Evolutionary conservation across 2,113 vertebrate species (phyloP), one percentile per base, ranked within the genome.

Genomic region (Pao palembangensis): DNA sequence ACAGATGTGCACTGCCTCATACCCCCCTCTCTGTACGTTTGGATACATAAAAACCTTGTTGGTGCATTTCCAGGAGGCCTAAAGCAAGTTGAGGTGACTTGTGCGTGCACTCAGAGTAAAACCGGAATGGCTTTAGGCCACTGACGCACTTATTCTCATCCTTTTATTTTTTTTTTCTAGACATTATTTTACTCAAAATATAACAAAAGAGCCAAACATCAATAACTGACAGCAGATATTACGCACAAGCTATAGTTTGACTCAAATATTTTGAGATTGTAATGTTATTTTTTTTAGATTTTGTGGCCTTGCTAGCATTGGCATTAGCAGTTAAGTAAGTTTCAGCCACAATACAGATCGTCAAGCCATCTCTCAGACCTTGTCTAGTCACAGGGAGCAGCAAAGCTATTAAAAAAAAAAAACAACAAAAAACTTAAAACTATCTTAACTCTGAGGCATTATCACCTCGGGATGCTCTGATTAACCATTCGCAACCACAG

Each of bases 401-500:
- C 55, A 60, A 69, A 69, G 53, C 61, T 11, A 10, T 68, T 34
- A 8, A 59, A 75, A 69, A 69, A 77, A 64, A 67, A 80, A 63
- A 61, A 82, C n/a, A n/a, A n/a, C n/a, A n/a, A n/a, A n/a, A n/a
- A n/a, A n/a, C n/a, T n/a, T n/a, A n/a, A n/a, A n/a, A 42, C 44
- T 11, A 8, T 62, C 62, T 67, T 8, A 61, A 59, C 65, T 71
- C 62, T 54, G 53, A 64, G 66, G 67, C 69, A 62, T 76, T 69
- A 81, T 83, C 78, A 73, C 71, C 69, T 73, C 75, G 75, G 81
- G 80, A 78, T 74, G 61, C 70, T 78, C 73, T 78, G 73, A 85
- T 87, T 76, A 88, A 85, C 75, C 69, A 81, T 87, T 82, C 80
- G 69, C 61, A 78, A 80, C 78, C 61, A 80, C 67, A 60, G 71